These are phyloP conservation scores for Mylabris sibirica DNA, from an alignment of 2,888 invertebrate species.

Conservation along the genomic window DNA sequence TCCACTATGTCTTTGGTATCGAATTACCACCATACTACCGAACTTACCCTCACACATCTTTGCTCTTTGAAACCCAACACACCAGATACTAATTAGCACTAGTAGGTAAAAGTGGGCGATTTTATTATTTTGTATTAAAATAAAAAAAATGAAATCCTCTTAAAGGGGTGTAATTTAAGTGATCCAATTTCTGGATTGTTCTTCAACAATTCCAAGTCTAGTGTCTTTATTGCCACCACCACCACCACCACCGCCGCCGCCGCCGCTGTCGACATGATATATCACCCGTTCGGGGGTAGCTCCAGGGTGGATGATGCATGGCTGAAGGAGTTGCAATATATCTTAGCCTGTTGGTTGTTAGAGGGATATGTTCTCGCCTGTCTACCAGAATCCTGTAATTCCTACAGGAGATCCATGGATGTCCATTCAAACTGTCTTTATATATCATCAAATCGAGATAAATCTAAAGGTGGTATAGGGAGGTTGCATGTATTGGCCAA, in stretches of 20 bases:
- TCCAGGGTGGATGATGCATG: constrained; percentile 54
- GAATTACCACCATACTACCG: constrained; percentile 40
- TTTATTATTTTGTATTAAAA: not conserved
- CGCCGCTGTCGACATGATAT: constrained; percentile 37
- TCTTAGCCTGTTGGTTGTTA: constrained; percentile 37
- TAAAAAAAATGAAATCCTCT: not conserved
- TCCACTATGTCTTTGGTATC: constrained; percentile 44
- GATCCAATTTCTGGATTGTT: constrained; percentile 52
- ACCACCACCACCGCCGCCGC: not conserved
- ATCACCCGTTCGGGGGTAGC: constrained; percentile 49
- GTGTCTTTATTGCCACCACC: not conserved
- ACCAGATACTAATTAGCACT: constrained; percentile 31
- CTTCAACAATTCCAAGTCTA: constrained; percentile 40
- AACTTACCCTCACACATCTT: constrained; percentile 23
- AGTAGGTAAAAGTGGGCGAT: too few species aligned
- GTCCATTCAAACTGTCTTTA: constrained; percentile 12
- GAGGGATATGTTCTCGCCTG: constrained; percentile 6
- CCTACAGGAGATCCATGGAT: not conserved
- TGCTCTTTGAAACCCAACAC: constrained; percentile 33
- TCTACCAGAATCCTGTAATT: not conserved
- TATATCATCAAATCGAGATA: constrained; percentile 9
- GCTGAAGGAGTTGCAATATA: constrained; percentile 50
- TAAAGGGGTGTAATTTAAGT: not conserved
- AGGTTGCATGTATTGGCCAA: not conserved
- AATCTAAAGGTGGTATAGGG: not conserved